Evolutionary conservation across 2,797 vertebrate species (phyloP).

Genomic region (Anniella stebbinsi): DNA sequence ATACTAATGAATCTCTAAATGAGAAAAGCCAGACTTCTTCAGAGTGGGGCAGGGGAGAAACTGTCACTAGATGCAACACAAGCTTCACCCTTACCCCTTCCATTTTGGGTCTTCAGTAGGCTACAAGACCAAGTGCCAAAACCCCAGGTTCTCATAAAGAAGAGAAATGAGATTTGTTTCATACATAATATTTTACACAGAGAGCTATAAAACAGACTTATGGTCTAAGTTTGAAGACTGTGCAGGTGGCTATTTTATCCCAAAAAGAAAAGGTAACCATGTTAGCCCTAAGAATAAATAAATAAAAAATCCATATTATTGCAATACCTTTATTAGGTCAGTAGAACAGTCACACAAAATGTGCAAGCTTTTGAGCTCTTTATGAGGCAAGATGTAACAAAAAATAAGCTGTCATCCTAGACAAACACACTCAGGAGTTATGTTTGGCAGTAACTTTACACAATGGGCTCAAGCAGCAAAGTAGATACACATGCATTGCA

Average conservation of each 20-base stretch:
- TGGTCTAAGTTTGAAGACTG: background rate
- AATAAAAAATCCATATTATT: too few relatives aligned
- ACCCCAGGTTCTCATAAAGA: background rate
- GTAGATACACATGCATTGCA: background rate
- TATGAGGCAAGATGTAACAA: too few relatives aligned
- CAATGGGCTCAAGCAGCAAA: background rate
- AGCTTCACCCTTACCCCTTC: background rate
- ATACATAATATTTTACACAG: background rate
- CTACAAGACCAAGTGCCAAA: too few relatives aligned
- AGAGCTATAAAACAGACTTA: background rate
- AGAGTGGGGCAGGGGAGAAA: too few relatives aligned
- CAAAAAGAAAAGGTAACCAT: too few relatives aligned
- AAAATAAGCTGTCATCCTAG: too few relatives aligned
- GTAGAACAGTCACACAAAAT: too few relatives aligned
- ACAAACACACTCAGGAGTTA: background rate
- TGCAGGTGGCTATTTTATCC: background rate
- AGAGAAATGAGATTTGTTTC: background rate
- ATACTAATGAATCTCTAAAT: background rate
- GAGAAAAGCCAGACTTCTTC: too few relatives aligned
- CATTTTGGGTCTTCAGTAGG: background rate
- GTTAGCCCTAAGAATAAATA: too few relatives aligned
- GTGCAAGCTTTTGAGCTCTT: too few relatives aligned
- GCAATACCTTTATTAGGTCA: too few relatives aligned
- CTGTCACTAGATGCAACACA: background rate
- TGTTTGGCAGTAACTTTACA: background rate